Evolutionary conservation across 2,888 invertebrate species (phyloP).

Genomic region (Cryptus armator): DNA sequence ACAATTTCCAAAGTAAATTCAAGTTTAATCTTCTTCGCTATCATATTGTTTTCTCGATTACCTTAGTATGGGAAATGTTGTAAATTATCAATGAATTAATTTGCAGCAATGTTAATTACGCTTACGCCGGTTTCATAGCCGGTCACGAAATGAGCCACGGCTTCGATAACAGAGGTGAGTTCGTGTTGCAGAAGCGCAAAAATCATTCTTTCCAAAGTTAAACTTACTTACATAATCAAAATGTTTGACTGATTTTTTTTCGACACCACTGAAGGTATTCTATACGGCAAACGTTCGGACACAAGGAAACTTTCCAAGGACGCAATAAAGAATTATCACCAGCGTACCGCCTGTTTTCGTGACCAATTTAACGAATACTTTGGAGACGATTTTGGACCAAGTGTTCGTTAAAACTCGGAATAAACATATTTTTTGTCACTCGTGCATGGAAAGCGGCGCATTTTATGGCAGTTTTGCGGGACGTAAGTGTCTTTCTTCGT

Average conservation of each 20-base stretch:
- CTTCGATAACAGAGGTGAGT: constrained; percentile 59
- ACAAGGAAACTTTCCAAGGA: constrained; percentile 23
- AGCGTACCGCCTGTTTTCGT: constrained; percentile 66
- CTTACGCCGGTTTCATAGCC: constrained; percentile 51
- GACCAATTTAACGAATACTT: constrained; percentile 65
- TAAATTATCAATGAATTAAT: background rate
- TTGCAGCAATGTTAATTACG: constrained; percentile 62
- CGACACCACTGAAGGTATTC: constrained; percentile 31
- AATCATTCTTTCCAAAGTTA: too few relatives aligned
- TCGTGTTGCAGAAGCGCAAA: too few relatives aligned
- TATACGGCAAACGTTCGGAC: constrained; percentile 28
- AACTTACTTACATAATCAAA: too few relatives aligned
- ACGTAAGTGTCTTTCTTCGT: too few relatives aligned
- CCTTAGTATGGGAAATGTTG: background rate
- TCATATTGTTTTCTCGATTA: background rate
- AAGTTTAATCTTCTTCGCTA: background rate
- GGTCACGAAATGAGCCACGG: constrained; percentile 67
- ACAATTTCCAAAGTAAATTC: constrained; percentile 76
- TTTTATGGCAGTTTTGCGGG: background rate
- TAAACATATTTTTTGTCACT: background rate
- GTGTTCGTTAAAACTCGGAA: background rate
- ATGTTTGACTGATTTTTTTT: background rate
- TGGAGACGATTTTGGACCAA: background rate
- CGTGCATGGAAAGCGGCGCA: too few relatives aligned
- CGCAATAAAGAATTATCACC: constrained; percentile 60